Conservation (phyloP, 2,888 invertebrate genomes). For the Himalopsyche japonica region DNA sequence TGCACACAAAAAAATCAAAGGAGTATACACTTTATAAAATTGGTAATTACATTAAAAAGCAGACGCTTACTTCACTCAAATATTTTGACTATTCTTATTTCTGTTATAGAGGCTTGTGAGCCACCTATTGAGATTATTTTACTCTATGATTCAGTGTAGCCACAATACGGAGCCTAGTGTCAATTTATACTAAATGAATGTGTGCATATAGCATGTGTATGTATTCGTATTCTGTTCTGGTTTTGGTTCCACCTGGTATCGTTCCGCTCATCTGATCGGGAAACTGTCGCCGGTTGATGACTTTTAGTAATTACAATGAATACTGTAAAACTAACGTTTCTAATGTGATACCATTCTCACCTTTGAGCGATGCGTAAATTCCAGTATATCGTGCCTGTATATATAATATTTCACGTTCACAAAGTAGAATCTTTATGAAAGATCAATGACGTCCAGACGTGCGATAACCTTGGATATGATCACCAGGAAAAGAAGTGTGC, state of each 20-base stretch:
- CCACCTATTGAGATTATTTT: neutral
- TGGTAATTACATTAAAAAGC: no score
- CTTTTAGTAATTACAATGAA: neutral
- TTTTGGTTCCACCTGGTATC: slow-evolving; percentile 15
- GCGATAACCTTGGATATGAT: slow-evolving; percentile 60
- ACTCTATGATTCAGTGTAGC: slow-evolving; percentile 3
- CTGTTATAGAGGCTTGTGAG: neutral
- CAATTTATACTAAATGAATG: slow-evolving; percentile 16
- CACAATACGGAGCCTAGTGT: slow-evolving; percentile 18
- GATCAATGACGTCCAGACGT: slow-evolving; percentile 58
- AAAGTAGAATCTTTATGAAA: slow-evolving; percentile 46
- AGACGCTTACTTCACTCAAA: no score
- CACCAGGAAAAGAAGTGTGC: slow-evolving; percentile 60
- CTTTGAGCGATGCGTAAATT: slow-evolving; percentile 13
- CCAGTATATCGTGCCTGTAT: slow-evolving; percentile 16
- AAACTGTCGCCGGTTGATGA: slow-evolving; percentile 22
- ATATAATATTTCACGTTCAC: slow-evolving; percentile 15
- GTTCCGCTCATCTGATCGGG: slow-evolving; percentile 20
- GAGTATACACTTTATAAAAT: no score
- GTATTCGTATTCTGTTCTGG: slow-evolving; percentile 13
- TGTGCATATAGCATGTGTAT: neutral
- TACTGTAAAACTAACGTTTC: neutral
- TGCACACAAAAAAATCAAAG: no score
- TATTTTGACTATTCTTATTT: neutral
- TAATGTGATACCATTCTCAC: slow-evolving; percentile 11